Conservation (phyloP, 2,888 invertebrate species). For the Crossocerus cetratus region DNA sequence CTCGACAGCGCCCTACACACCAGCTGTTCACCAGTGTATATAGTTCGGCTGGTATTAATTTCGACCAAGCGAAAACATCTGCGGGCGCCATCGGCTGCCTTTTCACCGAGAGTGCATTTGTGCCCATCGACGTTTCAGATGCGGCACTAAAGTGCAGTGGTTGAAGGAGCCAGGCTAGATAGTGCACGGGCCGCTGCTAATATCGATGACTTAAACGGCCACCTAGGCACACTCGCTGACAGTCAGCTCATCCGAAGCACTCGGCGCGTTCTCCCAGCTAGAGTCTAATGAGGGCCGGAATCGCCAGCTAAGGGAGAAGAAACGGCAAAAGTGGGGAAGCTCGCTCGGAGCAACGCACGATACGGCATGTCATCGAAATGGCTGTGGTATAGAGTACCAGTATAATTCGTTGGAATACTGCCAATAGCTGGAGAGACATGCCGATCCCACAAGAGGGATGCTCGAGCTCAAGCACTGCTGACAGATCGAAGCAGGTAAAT, state of each 20-base stretch:
- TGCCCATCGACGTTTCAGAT: no score
- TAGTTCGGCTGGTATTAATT: no score
- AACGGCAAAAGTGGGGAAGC: slow-evolving; percentile 24
- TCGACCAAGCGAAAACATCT: no score
- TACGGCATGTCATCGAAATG: slow-evolving; percentile 47
- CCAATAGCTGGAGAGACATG: slow-evolving; percentile 57
- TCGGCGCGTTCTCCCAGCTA: slow-evolving; percentile 15
- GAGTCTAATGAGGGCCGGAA: slow-evolving; percentile 38
- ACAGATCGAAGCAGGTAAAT: slow-evolving; percentile 1
- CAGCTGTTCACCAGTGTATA: no score
- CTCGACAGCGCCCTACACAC: no score
- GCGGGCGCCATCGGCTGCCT: no score
- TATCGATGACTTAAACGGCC: slow-evolving; percentile 9
- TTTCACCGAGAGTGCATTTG: no score
- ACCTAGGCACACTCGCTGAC: slow-evolving; percentile 17
- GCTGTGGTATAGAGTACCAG: slow-evolving; percentile 46
- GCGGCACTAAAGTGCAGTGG: not conserved
- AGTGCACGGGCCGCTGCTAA: not conserved
- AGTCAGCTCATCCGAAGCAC: slow-evolving; percentile 36
- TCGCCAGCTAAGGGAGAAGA: slow-evolving; percentile 32
- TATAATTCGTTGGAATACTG: slow-evolving; percentile 62
- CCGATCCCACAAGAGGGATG: slow-evolving; percentile 7
- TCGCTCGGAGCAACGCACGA: slow-evolving; percentile 29
- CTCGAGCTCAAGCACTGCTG: slow-evolving; percentile 8
- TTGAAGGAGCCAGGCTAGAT: not conserved